phyloP scores from a whole-genome alignment of 37 sponge, comb jelly and placozoan genomes.

The Axinella damicornis region DNA sequence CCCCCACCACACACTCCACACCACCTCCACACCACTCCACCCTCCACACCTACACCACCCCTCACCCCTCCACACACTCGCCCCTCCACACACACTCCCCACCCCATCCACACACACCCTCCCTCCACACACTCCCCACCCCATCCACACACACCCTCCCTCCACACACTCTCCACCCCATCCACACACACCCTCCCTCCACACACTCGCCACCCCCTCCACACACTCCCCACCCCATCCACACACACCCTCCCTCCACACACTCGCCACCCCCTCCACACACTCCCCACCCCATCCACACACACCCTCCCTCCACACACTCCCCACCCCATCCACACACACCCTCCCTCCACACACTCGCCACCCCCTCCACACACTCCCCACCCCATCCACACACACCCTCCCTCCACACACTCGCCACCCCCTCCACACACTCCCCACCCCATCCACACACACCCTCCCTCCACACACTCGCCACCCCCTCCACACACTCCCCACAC shows the following conservation, averaged over 20 bases:
- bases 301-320: no score
- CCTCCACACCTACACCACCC: constrained; percentile 13
- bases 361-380: no score
- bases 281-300: no score
- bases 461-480: background rate
- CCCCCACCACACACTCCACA: no score
- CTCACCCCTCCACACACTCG: background rate
- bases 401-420: background rate
- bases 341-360: no score
- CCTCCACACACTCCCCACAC: background rate
- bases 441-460: background rate
- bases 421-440: background rate
- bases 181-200: background rate
- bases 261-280: background rate
- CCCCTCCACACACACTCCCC: background rate
- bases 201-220: no score
- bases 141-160: background rate
- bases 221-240: constrained; percentile 4
- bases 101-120: background rate
- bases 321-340: no score
- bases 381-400: background rate
- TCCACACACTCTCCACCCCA: background rate
- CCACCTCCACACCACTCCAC: no score
- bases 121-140: background rate
- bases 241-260: background rate